Conservation (phyloP, 1,140 invertebrate genomes). For the Triops longicaudatus region DNA sequence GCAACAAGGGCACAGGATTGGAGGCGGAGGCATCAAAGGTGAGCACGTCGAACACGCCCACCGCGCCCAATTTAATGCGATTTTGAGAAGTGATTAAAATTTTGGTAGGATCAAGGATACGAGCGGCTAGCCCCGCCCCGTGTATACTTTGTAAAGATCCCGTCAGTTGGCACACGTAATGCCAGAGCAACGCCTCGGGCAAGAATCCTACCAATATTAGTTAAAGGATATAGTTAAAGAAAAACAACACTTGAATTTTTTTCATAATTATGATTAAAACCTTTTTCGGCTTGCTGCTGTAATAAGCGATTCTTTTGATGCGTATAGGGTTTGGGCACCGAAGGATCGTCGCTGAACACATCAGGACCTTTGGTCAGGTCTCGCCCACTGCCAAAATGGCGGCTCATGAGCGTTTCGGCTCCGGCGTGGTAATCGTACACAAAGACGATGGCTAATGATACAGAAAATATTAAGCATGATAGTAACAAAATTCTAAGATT, state of each 20-base stretch:
- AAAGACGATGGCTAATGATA: constrained; percentile 77
- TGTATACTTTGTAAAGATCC: constrained; percentile 89
- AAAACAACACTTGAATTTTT: not conserved
- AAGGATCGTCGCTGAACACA: constrained; percentile 66
- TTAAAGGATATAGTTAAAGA: constrained; percentile 29
- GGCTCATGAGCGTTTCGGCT: constrained; percentile 73
- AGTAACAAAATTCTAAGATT: too few species aligned
- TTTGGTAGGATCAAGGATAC: constrained; percentile 82
- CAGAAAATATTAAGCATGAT: too few species aligned
- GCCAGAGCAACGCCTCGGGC: constrained; percentile 87
- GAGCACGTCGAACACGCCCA: constrained; percentile 67
- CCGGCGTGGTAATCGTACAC: constrained; percentile 93
- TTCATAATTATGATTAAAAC: constrained; percentile 21
- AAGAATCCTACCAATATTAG: constrained; percentile 51
- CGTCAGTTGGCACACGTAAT: constrained; percentile 89
- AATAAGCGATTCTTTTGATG: constrained; percentile 72
- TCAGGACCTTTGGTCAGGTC: constrained; percentile 64
- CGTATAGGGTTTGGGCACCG: constrained; percentile 68
- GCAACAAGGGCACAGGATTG: constrained; percentile 57
- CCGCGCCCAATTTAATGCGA: constrained; percentile 42
- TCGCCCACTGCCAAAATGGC: constrained; percentile 64
- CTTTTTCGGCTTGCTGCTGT: constrained; percentile 44
- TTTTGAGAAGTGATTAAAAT: constrained; percentile 63
- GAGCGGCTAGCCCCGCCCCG: constrained; percentile 56
- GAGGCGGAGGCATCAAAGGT: constrained; percentile 59